These are phyloP conservation scores for Athetis lepigone DNA, from an alignment of 2,888 invertebrate species.

Conservation along the genomic window DNA sequence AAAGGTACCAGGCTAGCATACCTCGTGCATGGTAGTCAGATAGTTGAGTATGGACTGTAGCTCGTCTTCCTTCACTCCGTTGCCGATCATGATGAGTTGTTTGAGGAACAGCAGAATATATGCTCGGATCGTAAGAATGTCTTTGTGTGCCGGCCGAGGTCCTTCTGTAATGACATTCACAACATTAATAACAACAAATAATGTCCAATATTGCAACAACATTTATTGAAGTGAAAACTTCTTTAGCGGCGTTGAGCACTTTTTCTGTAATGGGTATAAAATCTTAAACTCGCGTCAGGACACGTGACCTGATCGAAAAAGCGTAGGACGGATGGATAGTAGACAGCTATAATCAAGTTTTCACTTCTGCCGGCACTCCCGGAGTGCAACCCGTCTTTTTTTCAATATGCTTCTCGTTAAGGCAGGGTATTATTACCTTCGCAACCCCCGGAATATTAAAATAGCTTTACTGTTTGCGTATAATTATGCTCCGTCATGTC, in stretches of 20 bases:
- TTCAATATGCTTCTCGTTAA: constrained; percentile 7
- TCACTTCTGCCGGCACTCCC: too few species aligned
- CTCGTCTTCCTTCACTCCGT: constrained; percentile 99
- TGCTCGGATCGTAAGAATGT: constrained; percentile 97
- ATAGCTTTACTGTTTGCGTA: constrained; percentile 51
- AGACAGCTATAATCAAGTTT: too few species aligned
- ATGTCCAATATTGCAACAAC: neutral
- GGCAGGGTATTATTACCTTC: constrained; percentile 10
- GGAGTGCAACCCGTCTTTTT: too few species aligned
- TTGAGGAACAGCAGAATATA: constrained; percentile 98
- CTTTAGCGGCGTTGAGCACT: too few species aligned
- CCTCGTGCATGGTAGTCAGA: constrained; percentile 99
- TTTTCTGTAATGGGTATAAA: too few species aligned
- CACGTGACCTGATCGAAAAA: too few species aligned
- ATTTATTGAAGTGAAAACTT: too few species aligned
- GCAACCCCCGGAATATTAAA: constrained; percentile 40
- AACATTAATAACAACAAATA: neutral
- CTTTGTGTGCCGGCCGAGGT: constrained; percentile 97
- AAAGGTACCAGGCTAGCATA: constrained; percentile 79
- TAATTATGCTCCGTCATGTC: constrained; percentile 49
- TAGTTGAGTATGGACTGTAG: constrained; percentile 99
- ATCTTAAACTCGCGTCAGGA: too few species aligned
- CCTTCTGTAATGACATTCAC: constrained; percentile 92
- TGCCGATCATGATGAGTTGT: constrained; percentile 98
- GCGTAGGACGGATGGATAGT: too few species aligned